Evolutionary conservation across 2,113 vertebrate genomes (phyloP), one percentile per base, ranked within the genome.

Genomic region (Brachionichthys hirsutus): DNA sequence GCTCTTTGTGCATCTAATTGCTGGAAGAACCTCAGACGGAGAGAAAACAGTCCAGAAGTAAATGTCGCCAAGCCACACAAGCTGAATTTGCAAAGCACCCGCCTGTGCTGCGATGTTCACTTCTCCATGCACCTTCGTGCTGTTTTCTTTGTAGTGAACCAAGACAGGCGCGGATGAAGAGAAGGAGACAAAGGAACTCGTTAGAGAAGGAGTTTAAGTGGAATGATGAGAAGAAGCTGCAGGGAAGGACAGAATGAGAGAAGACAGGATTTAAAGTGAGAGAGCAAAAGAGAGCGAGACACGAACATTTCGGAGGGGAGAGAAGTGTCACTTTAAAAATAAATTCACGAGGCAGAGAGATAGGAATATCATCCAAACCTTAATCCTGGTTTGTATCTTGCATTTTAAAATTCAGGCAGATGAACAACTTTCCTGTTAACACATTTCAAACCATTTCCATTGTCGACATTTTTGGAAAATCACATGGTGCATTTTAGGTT

Each of bases 161-260:
- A 44, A 64, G 57, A 82, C 48, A 73, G 59, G 65, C 65, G 51
- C 2, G 44, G 18, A 34, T 34, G 47, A 15, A 12, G 9, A 50
- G 45, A 11, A 12, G 47, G 34, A 15, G 22, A 60, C 7, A 59
- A 73, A 78, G 75, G 68, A 81, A 68, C 81, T 83, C 85, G 87
- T 88, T 87, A 84, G 75, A 54, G 38, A 78, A 75, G 3, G 75
- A 84, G 51, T 83, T 84, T 87, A 82, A 85, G 77, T 84, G 81
- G 80, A 83, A 85, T 86, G 85, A 87, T 86, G 87, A 86, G 74
- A 72, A 79, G 52, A 82, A 79, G 83, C 82, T 84, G 54, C 50
- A 83, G 83, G 82, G 83, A 73, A 75, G 74, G 77, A 81, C 61
- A 54, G 74, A 62, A 75, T 58, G 77, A 80, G 84, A 86, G 80